Conservation (phyloP, 2,888 invertebrate species). For the Oscheius sp. region DNA sequence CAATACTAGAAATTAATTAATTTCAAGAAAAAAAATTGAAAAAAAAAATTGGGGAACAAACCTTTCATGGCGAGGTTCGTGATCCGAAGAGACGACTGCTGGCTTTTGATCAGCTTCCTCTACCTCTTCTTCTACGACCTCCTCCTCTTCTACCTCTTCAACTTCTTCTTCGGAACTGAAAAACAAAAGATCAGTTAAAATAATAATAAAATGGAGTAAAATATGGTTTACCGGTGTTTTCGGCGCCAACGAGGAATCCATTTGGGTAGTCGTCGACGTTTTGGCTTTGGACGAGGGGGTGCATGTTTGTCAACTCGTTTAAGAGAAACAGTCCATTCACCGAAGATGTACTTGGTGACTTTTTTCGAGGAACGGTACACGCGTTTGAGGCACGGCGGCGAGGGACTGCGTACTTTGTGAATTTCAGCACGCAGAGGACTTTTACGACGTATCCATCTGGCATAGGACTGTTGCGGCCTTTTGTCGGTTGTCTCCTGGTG, state of each 20-base stretch:
- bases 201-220: neutral
- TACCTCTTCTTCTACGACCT: conserved; percentile 50
- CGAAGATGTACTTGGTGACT: conserved; percentile 32
- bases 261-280: conserved; percentile 40
- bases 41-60: neutral
- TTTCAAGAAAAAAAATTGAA: neutral
- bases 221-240: conserved; percentile 19
- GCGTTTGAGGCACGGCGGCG: conserved; percentile 32
- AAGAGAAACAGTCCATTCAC: conserved; percentile 48
- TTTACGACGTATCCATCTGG: conserved; percentile 18
- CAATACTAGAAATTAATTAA: neutral
- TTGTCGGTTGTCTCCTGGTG: conserved; percentile 1
- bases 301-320: conserved; percentile 49
- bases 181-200: neutral
- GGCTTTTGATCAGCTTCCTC: conserved; percentile 26
- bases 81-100: conserved; percentile 40
- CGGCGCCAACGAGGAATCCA: conserved; percentile 56
- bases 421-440: conserved; percentile 12
- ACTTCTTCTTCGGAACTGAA: conserved; percentile 61
- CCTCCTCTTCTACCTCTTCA: conserved; percentile 63
- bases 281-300: conserved; percentile 42
- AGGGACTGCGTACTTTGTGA: conserved; percentile 18
- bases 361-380: conserved; percentile 10
- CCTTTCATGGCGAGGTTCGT: conserved; percentile 39
- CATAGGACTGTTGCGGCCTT: neutral